These are phyloP conservation scores for Apteryx owenii DNA, from an alignment of 2,113 vertebrate genomes.

Conservation along the genomic window DNA sequence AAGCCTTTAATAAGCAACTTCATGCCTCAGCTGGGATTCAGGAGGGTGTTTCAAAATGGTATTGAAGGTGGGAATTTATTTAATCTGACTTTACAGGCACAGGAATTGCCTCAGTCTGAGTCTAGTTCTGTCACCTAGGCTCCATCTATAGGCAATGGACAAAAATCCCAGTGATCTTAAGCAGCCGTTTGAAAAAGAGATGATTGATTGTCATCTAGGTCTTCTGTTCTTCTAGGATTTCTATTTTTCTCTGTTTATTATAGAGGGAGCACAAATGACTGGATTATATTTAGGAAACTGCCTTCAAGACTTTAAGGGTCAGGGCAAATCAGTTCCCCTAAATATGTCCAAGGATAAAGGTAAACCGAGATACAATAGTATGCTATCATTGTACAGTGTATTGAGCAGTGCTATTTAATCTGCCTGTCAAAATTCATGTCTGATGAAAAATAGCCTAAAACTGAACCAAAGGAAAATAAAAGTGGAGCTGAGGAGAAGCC, in stretches of 20 bases:
- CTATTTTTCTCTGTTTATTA: neutral
- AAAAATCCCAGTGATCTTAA: neutral
- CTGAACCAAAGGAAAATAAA: neutral
- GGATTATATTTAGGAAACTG: neutral
- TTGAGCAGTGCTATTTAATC: neutral
- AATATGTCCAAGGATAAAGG: neutral
- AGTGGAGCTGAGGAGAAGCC: neutral
- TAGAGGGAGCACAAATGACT: neutral
- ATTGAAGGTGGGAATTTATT: neutral
- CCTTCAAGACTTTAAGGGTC: neutral
- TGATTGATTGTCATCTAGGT: neutral
- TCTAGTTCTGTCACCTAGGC: neutral
- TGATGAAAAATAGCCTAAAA: neutral
- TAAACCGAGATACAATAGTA: neutral
- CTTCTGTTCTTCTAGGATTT: neutral
- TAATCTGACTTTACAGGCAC: neutral
- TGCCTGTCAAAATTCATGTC: neutral
- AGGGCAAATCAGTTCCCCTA: neutral
- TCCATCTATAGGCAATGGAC: neutral
- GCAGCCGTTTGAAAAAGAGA: rapidly evolving
- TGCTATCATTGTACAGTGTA: rapidly evolving
- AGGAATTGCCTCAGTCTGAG: neutral
- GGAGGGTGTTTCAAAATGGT: neutral
- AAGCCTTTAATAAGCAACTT: slow-evolving; percentile 40
- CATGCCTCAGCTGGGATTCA: neutral